Conservation (phyloP, 2,888 invertebrate species). For the Dichetophora obliterata region DNA sequence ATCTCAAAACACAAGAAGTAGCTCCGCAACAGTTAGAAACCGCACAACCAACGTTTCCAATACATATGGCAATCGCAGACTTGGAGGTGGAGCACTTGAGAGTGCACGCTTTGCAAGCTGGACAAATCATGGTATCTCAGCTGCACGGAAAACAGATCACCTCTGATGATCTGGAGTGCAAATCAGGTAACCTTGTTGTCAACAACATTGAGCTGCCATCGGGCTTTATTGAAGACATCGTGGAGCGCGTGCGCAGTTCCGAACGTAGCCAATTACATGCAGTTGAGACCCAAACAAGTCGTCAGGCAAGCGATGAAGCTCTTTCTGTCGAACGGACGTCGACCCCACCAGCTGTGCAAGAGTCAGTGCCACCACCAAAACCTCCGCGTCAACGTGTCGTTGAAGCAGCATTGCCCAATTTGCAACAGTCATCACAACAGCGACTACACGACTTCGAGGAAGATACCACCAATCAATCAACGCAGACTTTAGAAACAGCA, state of each 20-base stretch:
- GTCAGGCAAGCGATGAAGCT: slow-evolving; percentile 59
- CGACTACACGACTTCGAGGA: slow-evolving; percentile 58
- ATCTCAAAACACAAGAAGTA: slow-evolving; percentile 16
- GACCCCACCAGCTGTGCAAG: slow-evolving; percentile 38
- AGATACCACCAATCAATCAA: slow-evolving; percentile 48
- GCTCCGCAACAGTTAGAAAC: slow-evolving; percentile 49
- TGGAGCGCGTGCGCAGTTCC: slow-evolving; percentile 70
- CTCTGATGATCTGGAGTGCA: slow-evolving; percentile 80
- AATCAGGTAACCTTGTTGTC: slow-evolving; percentile 77
- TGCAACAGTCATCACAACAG: not conserved
- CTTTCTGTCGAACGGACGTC: slow-evolving; percentile 47
- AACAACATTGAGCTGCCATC: slow-evolving; percentile 79
- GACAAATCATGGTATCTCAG: slow-evolving; percentile 84
- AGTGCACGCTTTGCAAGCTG: slow-evolving; percentile 84
- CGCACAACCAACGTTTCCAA: slow-evolving; percentile 45
- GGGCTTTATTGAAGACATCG: slow-evolving; percentile 78
- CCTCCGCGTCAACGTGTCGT: slow-evolving; percentile 58
- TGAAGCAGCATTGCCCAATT: slow-evolving; percentile 28
- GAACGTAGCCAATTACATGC: slow-evolving; percentile 60
- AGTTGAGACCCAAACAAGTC: slow-evolving; percentile 69
- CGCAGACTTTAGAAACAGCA: slow-evolving; percentile 58
- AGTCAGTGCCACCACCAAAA: slow-evolving; percentile 57
- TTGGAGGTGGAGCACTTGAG: slow-evolving; percentile 84
- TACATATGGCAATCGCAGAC: slow-evolving; percentile 76
- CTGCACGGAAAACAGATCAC: slow-evolving; percentile 82